These are phyloP conservation scores for Dasypogon diadema DNA, from an alignment of 2,888 invertebrate genomes.

Conservation along the genomic window DNA sequence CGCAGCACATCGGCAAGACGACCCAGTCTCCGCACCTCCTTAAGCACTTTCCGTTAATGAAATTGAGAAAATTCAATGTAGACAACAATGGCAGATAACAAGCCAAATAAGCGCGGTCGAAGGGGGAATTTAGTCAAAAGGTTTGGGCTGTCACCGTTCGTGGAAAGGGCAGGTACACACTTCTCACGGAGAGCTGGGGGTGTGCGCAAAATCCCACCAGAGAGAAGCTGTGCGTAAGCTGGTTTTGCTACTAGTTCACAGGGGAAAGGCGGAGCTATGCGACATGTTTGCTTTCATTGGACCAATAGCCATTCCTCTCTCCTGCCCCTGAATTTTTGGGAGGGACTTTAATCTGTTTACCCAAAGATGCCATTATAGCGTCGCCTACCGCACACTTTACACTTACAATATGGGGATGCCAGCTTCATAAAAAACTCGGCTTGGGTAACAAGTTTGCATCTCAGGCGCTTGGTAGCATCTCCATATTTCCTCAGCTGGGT, in stretches of 20 bases:
- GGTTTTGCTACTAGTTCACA: not conserved
- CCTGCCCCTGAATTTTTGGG: not conserved
- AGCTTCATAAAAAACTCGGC: slow-evolving; percentile 10
- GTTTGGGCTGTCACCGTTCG: no score
- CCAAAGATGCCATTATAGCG: slow-evolving; percentile 27
- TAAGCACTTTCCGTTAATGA: slow-evolving; percentile 48
- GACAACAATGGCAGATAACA: slow-evolving; percentile 40
- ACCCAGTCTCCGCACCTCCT: not conserved
- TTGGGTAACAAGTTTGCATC: slow-evolving; percentile 33
- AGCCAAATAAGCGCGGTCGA: slow-evolving; percentile 6
- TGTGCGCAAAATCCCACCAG: not conserved
- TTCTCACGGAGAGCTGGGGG: not conserved
- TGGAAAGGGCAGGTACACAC: not conserved
- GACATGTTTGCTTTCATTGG: not conserved
- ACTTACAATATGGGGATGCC: slow-evolving; percentile 10
- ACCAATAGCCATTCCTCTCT: not conserved
- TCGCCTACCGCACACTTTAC: not conserved
- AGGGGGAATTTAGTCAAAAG: slow-evolving; percentile 2
- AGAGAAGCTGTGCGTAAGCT: not conserved
- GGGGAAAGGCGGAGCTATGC: slow-evolving; percentile 21
- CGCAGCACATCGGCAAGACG: not conserved
- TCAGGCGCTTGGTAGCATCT: not conserved
- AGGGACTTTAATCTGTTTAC: not conserved
- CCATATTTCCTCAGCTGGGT: not conserved
- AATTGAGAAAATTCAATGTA: slow-evolving; percentile 57